Evolutionary conservation across 1,140 invertebrate species (phyloP).

Genomic region (Battus philenor): DNA sequence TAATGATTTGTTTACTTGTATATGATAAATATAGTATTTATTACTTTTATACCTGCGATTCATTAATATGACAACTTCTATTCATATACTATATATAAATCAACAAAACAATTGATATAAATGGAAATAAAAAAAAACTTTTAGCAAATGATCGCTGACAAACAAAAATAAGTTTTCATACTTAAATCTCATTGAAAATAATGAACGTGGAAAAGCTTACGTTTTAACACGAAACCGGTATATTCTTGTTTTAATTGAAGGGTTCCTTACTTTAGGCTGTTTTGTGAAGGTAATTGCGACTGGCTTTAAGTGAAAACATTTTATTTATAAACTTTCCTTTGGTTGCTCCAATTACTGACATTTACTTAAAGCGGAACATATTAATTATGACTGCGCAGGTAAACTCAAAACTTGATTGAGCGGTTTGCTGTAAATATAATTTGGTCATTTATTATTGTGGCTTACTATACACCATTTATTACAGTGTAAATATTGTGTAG

Average conservation of each 20-base stretch:
- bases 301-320: constrained; percentile 58
- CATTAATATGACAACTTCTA: too few relatives aligned
- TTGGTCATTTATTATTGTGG: constrained; percentile 2
- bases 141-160: too few relatives aligned
- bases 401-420: constrained; percentile 9
- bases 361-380: constrained; percentile 29
- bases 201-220: constrained; percentile 28
- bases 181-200: constrained; percentile 41
- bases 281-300: constrained; percentile 52
- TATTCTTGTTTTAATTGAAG: constrained; percentile 53
- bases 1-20: too few relatives aligned
- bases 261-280: constrained; percentile 39
- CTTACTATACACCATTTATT: too few relatives aligned
- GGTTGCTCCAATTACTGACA: constrained; percentile 60
- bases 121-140: too few relatives aligned
- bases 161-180: constrained; percentile 36
- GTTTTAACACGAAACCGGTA: constrained; percentile 43
- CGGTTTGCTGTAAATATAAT: constrained; percentile 6
- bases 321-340: constrained; percentile 58
- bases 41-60: too few relatives aligned
- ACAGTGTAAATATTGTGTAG: too few relatives aligned
- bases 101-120: too few relatives aligned
- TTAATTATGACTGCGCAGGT: constrained; percentile 11
- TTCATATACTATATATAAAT: too few relatives aligned
- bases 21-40: too few relatives aligned